These are phyloP conservation scores for Oeneis ivallda DNA, from an alignment of 2,888 invertebrate genomes.

Conservation along the genomic window DNA sequence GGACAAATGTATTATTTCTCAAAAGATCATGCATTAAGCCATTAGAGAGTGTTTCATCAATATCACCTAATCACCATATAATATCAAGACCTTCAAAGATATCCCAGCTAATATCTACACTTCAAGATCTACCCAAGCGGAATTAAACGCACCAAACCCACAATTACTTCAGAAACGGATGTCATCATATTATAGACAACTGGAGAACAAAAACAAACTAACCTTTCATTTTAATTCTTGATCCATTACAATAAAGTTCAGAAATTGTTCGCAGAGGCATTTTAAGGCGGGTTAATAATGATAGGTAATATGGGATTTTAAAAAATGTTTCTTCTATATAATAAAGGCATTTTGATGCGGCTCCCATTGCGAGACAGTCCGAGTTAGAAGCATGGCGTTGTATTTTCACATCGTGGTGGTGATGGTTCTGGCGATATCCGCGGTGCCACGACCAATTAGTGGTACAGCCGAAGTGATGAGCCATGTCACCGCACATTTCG, in stretches of 20 bases:
- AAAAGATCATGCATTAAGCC: not conserved
- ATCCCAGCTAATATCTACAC: not conserved
- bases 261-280: not conserved
- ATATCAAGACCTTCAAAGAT: not conserved
- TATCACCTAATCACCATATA: not conserved
- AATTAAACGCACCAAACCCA: slow-evolving; percentile 14
- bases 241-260: slow-evolving; percentile 10
- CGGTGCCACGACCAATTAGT: slow-evolving; percentile 42
- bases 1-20: not conserved
- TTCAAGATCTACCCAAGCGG: slow-evolving; percentile 25
- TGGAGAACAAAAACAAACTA: not conserved
- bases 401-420: slow-evolving; percentile 31
- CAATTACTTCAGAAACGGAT: slow-evolving; percentile 21
- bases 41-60: not conserved
- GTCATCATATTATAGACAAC: slow-evolving; percentile 18
- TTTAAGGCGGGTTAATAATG: slow-evolving; percentile 22
- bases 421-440: slow-evolving; percentile 42
- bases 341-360: slow-evolving; percentile 34
- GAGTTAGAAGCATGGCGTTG: slow-evolving; percentile 32
- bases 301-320: slow-evolving; percentile 38
- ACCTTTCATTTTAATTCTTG: slow-evolving; percentile 9
- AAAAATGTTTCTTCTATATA: slow-evolving; percentile 48
- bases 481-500: slow-evolving; percentile 74
- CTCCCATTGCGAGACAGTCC: slow-evolving; percentile 30
- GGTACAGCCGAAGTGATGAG: slow-evolving; percentile 74